Evolutionary conservation across 2,113 vertebrate species (phyloP).

Genomic region (Apeltes quadracus): DNA sequence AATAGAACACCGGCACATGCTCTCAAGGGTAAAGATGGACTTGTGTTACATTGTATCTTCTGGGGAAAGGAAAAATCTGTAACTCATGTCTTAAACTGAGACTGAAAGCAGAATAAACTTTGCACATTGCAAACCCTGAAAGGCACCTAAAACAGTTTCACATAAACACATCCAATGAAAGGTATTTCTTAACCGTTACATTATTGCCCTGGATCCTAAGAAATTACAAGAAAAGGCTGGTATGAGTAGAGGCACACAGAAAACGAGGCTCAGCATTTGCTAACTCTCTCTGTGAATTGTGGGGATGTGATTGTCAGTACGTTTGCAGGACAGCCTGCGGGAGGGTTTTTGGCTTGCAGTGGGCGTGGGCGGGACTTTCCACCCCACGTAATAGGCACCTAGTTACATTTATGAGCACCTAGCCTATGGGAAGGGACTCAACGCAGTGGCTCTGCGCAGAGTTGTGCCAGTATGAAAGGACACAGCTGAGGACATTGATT

Average conservation of each 20-base stretch:
- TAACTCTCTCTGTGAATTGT: not conserved
- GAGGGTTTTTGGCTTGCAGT: constrained; percentile 24
- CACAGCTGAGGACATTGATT: constrained; percentile 39
- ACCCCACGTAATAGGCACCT: no score
- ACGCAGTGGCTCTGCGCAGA: constrained; percentile 9
- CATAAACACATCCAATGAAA: not conserved
- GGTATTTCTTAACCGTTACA: not conserved
- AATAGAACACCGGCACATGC: constrained; percentile 53
- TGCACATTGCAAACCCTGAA: not conserved
- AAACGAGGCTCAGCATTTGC: not conserved
- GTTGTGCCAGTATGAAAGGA: constrained; percentile 40
- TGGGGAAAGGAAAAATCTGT: not conserved
- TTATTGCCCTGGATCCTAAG: not conserved
- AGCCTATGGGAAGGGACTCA: constrained; percentile 35
- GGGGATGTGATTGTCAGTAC: not conserved
- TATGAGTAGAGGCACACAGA: not conserved
- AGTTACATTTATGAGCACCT: constrained; percentile 43
- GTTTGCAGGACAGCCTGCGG: constrained; percentile 5
- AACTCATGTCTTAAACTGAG: not conserved
- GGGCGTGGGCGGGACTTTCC: constrained; percentile 44
- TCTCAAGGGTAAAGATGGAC: constrained; percentile 42
- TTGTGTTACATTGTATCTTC: constrained; percentile 11
- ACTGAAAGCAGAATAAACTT: not conserved
- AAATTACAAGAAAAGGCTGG: not conserved
- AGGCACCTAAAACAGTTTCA: constrained; percentile 8